These are phyloP conservation scores for Pelusios castaneus DNA, from an alignment of 2,113 vertebrate species.

Conservation along the genomic window DNA sequence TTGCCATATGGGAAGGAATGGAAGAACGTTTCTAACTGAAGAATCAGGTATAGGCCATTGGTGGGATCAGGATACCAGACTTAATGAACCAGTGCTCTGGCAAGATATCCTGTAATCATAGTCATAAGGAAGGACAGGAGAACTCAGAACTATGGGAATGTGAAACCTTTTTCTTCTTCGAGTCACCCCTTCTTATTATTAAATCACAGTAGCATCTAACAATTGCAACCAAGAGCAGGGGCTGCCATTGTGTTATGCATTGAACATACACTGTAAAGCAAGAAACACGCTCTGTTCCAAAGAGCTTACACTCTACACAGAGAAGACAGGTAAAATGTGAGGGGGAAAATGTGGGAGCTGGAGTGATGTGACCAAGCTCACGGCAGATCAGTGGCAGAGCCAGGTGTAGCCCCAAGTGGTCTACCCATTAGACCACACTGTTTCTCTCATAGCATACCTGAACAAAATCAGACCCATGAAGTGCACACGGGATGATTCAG, in stretches of 20 bases:
- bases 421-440: not conserved
- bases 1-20: no score
- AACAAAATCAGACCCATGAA: not conserved
- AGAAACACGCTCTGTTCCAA: not conserved
- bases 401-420: not conserved
- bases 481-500: not conserved
- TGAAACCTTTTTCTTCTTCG: not conserved
- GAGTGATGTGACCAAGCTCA: not conserved
- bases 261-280: not conserved
- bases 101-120: no score
- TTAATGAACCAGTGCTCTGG: not conserved
- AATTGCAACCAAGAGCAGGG: not conserved
- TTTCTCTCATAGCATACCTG: not conserved
- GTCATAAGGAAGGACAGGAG: no score
- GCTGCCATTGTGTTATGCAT: not conserved
- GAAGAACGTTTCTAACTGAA: no score
- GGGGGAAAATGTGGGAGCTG: not conserved
- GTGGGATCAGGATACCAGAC: not conserved
- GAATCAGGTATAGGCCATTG: no score
- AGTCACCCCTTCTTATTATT: not conserved
- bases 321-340: not conserved
- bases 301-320: not conserved
- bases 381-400: fast-evolving
- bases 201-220: not conserved
- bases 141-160: no score